Conservation (phyloP, 2,797 vertebrate genomes). For the Urophycis tenuis region DNA sequence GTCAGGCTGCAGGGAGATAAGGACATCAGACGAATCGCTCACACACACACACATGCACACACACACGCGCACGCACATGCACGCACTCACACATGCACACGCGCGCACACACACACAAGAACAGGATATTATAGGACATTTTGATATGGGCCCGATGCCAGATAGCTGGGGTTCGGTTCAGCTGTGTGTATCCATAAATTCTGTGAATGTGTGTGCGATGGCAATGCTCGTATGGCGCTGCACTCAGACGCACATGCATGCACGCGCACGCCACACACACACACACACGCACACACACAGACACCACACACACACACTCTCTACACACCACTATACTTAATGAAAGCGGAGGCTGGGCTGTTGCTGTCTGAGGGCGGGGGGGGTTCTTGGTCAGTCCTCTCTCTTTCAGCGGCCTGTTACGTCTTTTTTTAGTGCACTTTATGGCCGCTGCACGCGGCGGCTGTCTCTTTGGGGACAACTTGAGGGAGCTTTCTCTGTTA, state of each 20-base stretch:
- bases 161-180: not conserved
- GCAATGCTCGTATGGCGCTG: not conserved
- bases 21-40: not conserved
- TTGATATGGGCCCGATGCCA: not conserved
- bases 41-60: not conserved
- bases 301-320: constrained; percentile 7
- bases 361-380: constrained; percentile 13
- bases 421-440: constrained; percentile 56
- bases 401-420: constrained; percentile 35
- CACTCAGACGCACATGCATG: not conserved
- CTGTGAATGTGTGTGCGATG: not conserved
- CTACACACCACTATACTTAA: constrained; percentile 8
- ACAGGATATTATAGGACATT: not conserved
- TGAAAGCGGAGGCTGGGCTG: constrained; percentile 23
- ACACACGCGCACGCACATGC: not conserved
- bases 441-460: constrained; percentile 34
- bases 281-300: not conserved
- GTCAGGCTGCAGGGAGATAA: not conserved
- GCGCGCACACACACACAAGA: not conserved
- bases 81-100: not conserved
- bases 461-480: constrained; percentile 32
- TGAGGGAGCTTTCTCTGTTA: constrained; percentile 44
- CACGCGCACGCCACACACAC: constrained; percentile 2
- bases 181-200: not conserved
- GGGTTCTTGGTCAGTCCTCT: constrained; percentile 37